Conservation (phyloP, 2,797 vertebrate species). For the Argya squamiceps region DNA sequence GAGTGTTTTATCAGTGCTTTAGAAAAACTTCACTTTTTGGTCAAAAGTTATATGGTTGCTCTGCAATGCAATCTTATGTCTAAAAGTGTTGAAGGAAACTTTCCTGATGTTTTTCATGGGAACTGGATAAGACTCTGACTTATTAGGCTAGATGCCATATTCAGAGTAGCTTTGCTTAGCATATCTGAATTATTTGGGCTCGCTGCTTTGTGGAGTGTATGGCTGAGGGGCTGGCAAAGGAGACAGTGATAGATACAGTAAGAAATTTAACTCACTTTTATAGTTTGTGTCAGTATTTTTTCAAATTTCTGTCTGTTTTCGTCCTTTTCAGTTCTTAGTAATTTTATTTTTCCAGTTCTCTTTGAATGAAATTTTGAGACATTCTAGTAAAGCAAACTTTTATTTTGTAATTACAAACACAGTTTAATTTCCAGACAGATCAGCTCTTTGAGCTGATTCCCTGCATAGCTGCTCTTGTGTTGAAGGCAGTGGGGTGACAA, state of each 20-base stretch:
- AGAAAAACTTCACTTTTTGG: slow-evolving; percentile 26
- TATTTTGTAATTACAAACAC: neutral
- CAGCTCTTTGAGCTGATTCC: neutral
- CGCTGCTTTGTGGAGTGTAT: neutral
- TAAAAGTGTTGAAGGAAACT: neutral
- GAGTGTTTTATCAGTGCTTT: slow-evolving; percentile 9
- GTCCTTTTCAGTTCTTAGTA: neutral
- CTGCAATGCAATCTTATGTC: neutral
- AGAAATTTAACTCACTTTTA: neutral
- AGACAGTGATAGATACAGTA: neutral
- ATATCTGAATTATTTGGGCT: slow-evolving; percentile 1
- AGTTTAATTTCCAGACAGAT: neutral
- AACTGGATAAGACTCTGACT: slow-evolving; percentile 27
- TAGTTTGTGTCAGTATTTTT: neutral
- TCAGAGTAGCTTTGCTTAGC: slow-evolving; percentile 31
- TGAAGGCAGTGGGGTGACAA: neutral
- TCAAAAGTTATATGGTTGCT: neutral
- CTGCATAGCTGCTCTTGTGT: neutral
- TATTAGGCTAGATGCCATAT: slow-evolving; percentile 3
- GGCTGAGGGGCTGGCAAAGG: neutral
- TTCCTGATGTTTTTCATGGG: slow-evolving; percentile 47
- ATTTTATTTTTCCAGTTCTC: neutral
- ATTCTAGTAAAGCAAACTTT: neutral
- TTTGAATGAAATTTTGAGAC: neutral
- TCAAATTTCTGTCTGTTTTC: neutral